A percentile compares a stretch with the other conserved stretches of the same genome.
These are phyloP conservation scores for Trimorus sp. DNA, from an alignment of 2,888 invertebrate species.

Conservation along the genomic window DNA sequence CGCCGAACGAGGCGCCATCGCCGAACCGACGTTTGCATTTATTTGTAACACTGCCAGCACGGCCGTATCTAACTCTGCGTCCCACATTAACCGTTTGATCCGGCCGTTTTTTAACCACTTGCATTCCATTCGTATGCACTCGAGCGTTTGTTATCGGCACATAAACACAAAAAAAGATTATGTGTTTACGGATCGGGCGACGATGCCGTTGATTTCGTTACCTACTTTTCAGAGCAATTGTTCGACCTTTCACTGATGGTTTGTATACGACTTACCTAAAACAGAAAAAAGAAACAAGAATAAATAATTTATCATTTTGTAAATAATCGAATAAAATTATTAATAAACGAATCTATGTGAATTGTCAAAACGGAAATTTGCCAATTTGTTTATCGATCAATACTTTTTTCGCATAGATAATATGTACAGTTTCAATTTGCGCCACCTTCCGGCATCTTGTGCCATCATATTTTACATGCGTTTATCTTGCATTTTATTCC, in stretches of 20 bases:
- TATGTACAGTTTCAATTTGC: no score
- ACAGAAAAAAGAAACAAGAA: slow-evolving; percentile 11
- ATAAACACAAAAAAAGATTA: no score
- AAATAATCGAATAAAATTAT: not conserved
- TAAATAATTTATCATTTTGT: not conserved
- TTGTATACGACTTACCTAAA: slow-evolving; percentile 24
- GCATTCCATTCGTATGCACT: not conserved
- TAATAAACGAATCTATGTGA: no score
- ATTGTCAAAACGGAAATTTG: no score
- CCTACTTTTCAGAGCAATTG: not conserved
- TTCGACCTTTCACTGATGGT: not conserved
- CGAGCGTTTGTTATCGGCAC: no score
- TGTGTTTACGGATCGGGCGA: no score
- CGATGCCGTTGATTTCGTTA: no score
- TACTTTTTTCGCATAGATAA: no score
- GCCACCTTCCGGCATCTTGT: no score
- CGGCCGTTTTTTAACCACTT: slow-evolving; percentile 36
- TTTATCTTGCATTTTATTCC: no score
- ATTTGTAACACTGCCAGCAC: slow-evolving; percentile 62
- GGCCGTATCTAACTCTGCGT: slow-evolving; percentile 27
- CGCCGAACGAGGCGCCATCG: slow-evolving; percentile 56
- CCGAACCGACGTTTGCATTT: slow-evolving; percentile 54
- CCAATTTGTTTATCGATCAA: no score
- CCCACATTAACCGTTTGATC: slow-evolving; percentile 46
- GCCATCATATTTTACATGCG: no score